Base-by-base conservation (phyloP, 1,140 invertebrate genomes). In the Chymomyza costata region DNA sequence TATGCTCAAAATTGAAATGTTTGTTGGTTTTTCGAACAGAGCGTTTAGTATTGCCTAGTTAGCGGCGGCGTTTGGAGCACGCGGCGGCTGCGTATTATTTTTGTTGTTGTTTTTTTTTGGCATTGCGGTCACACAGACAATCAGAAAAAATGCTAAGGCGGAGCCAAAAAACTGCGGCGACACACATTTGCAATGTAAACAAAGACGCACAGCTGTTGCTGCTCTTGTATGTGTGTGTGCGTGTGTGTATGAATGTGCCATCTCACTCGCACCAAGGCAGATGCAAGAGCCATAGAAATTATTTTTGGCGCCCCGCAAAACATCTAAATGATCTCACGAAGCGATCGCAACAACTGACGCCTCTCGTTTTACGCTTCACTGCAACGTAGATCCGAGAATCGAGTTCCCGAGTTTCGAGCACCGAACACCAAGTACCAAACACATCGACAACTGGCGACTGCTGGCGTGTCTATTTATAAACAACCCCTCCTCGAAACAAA, bases 391-490 rank as follows among this genome's bases (percentile, higher is more conserved):
- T n/a, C n/a, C n/a, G n/a, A n/a, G n/a, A n/a, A n/a, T n/a, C n/a
- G n/a, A n/a, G n/a, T n/a, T n/a, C n/a, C n/a, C n/a, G n/a, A n/a
- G n/a, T n/a, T n/a, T n/a, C n/a, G n/a, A n/a, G n/a, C n/a, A 39
- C 37, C 53, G 30, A 16, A 46, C 18, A 34, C 14, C 13, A 8
- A 19, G 38, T 34, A 45, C 13, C 41, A 56, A 21, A 10, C 41
- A 6, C 14, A 28, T 28, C 52, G 6, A 2, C 6, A 6, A 13
- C 10, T n/a, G n/a, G n/a, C n/a, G n/a, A n/a, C n/a, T n/a, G n/a
- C n/a, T n/a, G 14, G 49, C 32, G 49, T 31, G 50, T 58, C 68
- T 73, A 73, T 64, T 73, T 67, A 67, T 73, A 73, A 73, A 44
- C 68, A 73, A 73, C 68, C 68, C 68, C 63, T 53, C 44, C 16